Evolutionary conservation across 2,888 invertebrate genomes (phyloP).

Genomic region (Hedya salicella): DNA sequence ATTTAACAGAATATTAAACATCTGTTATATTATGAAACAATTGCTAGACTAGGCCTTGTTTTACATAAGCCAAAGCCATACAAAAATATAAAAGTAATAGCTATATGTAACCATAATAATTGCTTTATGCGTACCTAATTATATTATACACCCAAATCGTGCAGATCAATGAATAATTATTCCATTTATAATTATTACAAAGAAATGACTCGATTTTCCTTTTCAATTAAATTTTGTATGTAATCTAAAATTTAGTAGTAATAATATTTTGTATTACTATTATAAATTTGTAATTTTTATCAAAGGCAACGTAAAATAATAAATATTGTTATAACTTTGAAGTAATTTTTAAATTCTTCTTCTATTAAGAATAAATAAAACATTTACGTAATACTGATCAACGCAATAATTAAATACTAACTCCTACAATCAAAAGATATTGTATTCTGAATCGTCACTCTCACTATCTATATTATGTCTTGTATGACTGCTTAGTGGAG

Average conservation of each 20-base stretch:
- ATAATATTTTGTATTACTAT: neutral
- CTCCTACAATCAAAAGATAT: no score
- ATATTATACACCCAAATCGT: conserved; percentile 1
- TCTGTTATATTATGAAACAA: conserved; percentile 4
- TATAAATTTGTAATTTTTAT: no score
- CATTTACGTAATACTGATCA: no score
- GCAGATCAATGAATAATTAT: neutral
- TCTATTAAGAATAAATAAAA: no score
- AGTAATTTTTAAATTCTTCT: no score
- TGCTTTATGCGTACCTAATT: neutral
- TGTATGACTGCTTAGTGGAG: no score
- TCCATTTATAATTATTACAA: neutral
- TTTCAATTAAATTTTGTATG: conserved; percentile 1
- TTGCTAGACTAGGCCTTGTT: neutral
- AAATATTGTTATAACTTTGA: no score
- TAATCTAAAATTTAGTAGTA: neutral
- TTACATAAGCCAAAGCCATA: conserved; percentile 10
- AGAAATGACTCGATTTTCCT: neutral
- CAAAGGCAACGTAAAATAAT: no score
- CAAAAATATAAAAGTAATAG: neutral
- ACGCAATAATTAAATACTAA: no score
- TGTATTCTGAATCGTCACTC: no score
- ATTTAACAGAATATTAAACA: no score
- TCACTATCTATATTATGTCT: no score
- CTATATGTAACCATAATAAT: neutral